phyloP scores from a whole-genome alignment of 2,797 vertebrate species.

The Coendou prehensilis region DNA sequence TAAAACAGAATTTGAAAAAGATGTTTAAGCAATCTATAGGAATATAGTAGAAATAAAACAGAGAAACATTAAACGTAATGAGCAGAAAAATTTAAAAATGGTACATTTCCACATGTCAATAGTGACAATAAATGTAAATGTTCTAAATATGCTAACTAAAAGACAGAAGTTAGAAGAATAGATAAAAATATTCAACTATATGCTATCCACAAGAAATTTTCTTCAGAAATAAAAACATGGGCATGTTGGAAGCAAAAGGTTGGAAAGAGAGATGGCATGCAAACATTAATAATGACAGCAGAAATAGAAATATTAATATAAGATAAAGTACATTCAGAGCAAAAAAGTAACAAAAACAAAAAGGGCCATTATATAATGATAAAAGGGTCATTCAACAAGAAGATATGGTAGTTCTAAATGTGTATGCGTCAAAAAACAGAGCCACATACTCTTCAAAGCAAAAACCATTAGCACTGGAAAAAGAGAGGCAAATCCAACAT shows the following conservation, averaged over 20 bases:
- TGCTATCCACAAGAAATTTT: not conserved
- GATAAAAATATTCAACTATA: not conserved
- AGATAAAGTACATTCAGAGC: not conserved
- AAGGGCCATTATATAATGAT: not conserved
- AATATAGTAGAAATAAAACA: not conserved
- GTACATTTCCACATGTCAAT: not conserved
- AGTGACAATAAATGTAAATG: not conserved
- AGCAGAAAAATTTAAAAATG: not conserved
- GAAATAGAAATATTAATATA: not conserved
- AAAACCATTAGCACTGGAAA: not conserved
- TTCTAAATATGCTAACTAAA: not conserved
- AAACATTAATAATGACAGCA: not conserved
- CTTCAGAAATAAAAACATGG: not conserved
- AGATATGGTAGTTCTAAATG: not conserved
- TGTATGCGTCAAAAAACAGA: not conserved
- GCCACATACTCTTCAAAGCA: not conserved
- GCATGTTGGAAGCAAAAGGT: not conserved
- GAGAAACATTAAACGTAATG: not conserved
- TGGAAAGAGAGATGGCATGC: not conserved
- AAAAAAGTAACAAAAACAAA: not conserved
- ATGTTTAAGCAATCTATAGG: not conserved
- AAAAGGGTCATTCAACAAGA: not conserved
- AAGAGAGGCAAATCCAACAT: not conserved
- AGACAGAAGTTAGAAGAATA: not conserved
- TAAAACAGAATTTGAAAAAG: not conserved